A percentile compares a stretch with the other conserved stretches of the same genome.
phyloP scores from a whole-genome alignment of 2,888 invertebrate genomes.

The Cosmia pyralina region DNA sequence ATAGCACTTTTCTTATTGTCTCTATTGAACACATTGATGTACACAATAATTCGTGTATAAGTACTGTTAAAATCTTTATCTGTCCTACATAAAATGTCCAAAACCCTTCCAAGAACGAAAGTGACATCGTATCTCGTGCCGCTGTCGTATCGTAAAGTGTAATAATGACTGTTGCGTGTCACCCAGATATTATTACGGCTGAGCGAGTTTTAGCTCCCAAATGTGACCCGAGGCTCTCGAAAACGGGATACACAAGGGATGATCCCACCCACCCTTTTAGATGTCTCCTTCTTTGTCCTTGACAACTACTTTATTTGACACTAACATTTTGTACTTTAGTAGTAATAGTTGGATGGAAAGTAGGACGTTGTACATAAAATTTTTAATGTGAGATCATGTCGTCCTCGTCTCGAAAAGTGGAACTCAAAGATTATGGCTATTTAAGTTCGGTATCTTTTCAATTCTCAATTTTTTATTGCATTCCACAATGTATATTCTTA shows the following conservation, averaged over 20 bases:
- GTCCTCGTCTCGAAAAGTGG: constrained; percentile 16
- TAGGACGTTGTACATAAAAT: constrained; percentile 23
- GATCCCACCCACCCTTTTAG: constrained; percentile 45
- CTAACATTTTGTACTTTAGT: constrained; percentile 19
- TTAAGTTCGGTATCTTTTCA: background rate
- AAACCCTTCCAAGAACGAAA: background rate
- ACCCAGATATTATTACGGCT: constrained; percentile 68
- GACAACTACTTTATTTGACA: constrained; percentile 26
- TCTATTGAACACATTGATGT: background rate
- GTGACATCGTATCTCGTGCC: constrained; percentile 4
- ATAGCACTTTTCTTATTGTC: too few relatives aligned
- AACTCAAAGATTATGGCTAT: background rate
- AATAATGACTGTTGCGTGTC: constrained; percentile 63
- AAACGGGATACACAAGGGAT: constrained; percentile 47
- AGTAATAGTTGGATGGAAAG: background rate
- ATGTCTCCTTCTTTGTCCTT: constrained; percentile 36
- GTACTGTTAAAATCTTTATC: background rate
- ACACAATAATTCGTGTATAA: too few relatives aligned
- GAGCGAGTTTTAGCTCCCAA: constrained; percentile 48
- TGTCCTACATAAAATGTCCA: background rate
- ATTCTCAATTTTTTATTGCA: too few relatives aligned
- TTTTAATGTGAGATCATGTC: constrained; percentile 39
- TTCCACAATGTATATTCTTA: too few relatives aligned
- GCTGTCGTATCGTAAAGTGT: constrained; percentile 46
- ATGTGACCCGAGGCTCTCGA: constrained; percentile 39